These are phyloP conservation scores for Iphiclides podalirius DNA, from an alignment of 2,888 invertebrate species.

Conservation along the genomic window DNA sequence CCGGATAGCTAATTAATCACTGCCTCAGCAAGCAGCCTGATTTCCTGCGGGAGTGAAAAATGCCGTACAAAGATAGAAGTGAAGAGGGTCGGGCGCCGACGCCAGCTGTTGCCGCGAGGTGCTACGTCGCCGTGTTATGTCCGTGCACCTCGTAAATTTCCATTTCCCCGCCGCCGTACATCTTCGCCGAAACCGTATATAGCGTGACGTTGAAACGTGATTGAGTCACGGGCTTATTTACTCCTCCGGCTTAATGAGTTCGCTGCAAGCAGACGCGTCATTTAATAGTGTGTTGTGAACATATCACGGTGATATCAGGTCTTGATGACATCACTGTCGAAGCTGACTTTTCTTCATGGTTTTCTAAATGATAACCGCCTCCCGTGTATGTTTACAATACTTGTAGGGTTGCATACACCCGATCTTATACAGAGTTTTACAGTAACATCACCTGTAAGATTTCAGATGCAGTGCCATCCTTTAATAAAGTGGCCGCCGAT, in stretches of 20 bases:
- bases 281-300: too few species aligned
- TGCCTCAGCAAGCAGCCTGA: constrained; percentile 52
- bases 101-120: constrained; percentile 39
- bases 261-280: too few species aligned
- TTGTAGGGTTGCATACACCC: too few species aligned
- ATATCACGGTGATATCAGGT: too few species aligned
- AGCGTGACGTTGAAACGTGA: constrained; percentile 4
- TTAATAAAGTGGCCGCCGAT: too few species aligned
- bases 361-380: too few species aligned
- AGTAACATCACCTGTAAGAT: too few species aligned
- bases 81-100: constrained; percentile 59
- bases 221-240: background rate
- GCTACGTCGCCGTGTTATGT: constrained; percentile 28
- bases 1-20: constrained; percentile 69
- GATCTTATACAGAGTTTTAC: too few species aligned
- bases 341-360: too few species aligned
- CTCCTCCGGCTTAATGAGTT: background rate
- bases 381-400: too few species aligned
- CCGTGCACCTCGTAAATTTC: constrained; percentile 28
- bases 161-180: constrained; percentile 26
- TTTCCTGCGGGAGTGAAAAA: constrained; percentile 65
- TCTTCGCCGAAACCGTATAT: constrained; percentile 12
- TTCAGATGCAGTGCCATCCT: too few species aligned
- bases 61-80: constrained; percentile 64
- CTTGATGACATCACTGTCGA: too few species aligned